Evolutionary conservation across 2,888 invertebrate species (phyloP).

Genomic region (Cataglyphis altisquamis): DNA sequence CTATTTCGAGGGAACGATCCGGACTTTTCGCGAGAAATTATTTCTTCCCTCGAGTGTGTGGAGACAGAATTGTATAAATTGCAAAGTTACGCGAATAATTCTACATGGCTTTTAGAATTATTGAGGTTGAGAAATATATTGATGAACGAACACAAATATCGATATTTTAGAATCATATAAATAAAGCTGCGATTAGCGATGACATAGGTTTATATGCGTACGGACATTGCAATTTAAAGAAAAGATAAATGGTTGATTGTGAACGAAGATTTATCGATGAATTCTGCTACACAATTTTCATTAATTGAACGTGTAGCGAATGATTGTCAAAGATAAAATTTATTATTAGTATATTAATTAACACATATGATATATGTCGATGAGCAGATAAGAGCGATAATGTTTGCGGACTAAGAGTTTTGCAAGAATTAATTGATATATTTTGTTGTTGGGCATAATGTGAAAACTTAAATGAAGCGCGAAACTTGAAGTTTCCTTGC

Average conservation of each 20-base stretch:
- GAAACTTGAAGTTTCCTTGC: conserved; percentile 62
- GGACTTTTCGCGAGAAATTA: conserved; percentile 14
- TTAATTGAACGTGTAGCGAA: background rate
- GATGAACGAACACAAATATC: background rate
- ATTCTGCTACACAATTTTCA: background rate
- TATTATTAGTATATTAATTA: background rate
- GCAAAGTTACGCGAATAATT: background rate
- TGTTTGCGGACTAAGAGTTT: conserved; percentile 44
- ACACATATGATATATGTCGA: conserved; percentile 1
- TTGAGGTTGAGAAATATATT: background rate
- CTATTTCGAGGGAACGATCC: background rate
- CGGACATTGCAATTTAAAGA: background rate
- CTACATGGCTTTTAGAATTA: background rate
- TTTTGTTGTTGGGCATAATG: conserved; percentile 58
- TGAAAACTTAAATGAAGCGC: conserved; percentile 59
- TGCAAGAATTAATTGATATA: conserved; percentile 53
- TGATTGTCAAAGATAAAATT: conserved; percentile 18
- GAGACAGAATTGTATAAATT: background rate
- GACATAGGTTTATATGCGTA: background rate
- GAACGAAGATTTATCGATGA: conserved; percentile 29
- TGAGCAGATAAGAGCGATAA: conserved; percentile 27
- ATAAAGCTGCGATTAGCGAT: background rate
- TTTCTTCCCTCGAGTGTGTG: background rate
- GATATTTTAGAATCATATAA: background rate
- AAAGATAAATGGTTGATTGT: conserved; percentile 14